These are phyloP conservation scores for Dryococelus australis DNA, from an alignment of 2,888 invertebrate species.

Conservation along the genomic window DNA sequence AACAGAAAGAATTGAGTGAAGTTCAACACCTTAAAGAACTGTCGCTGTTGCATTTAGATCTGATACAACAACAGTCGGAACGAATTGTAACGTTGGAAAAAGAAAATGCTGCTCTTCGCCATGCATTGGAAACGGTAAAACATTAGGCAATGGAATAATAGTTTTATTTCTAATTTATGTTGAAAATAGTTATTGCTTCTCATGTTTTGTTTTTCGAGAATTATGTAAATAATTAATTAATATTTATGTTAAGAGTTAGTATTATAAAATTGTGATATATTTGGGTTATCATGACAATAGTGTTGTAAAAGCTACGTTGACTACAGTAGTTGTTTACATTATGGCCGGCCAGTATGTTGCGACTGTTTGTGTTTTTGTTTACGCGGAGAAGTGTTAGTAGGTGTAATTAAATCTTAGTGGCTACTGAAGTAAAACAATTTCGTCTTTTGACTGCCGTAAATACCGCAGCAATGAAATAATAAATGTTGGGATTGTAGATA, in stretches of 20 bases:
- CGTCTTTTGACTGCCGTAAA: background rate
- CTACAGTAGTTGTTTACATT: conserved; percentile 39
- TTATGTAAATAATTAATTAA: too few species aligned
- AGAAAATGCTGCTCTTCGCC: conserved; percentile 67
- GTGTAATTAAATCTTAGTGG: background rate
- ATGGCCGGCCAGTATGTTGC: conserved; percentile 35
- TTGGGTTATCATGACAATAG: too few species aligned
- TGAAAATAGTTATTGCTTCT: background rate
- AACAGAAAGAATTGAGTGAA: conserved; percentile 56
- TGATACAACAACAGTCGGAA: conserved; percentile 91
- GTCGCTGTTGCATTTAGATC: conserved; percentile 81
- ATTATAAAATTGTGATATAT: too few species aligned
- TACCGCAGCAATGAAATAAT: background rate
- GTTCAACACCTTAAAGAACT: conserved; percentile 79
- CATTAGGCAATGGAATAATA: background rate
- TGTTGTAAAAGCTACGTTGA: background rate
- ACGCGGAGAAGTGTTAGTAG: background rate
- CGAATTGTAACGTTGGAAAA: conserved; percentile 82
- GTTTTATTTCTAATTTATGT: background rate
- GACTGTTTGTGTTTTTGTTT: background rate
- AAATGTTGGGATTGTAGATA: too few species aligned
- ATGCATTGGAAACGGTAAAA: conserved; percentile 64
- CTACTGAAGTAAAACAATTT: background rate
- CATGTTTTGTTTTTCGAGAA: background rate
- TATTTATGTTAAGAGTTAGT: too few species aligned